A percentile compares a stretch with the other conserved stretches of the same genome.
phyloP scores from a whole-genome alignment of 2,113 vertebrate genomes.

The Thalassarche chlororhynchos region DNA sequence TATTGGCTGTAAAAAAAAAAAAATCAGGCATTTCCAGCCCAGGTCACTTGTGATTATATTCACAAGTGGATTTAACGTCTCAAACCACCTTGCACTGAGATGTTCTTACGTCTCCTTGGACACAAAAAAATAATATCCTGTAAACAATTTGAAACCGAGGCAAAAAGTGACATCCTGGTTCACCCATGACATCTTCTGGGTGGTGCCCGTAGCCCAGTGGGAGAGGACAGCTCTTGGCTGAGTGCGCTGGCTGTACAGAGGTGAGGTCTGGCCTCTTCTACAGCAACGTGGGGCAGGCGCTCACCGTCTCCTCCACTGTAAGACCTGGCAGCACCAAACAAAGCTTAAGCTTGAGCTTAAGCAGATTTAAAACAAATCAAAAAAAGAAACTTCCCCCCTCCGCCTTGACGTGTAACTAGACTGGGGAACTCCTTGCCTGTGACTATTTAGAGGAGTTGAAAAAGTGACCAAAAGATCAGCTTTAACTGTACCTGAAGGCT shows the following conservation, averaged over 20 bases:
- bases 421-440: background rate
- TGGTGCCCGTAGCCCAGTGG: rapidly evolving
- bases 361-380: background rate
- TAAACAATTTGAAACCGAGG: background rate
- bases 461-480: background rate
- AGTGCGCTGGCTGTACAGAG: background rate
- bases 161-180: background rate
- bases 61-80: background rate
- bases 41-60: background rate
- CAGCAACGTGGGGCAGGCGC: background rate
- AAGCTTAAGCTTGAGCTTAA: background rate
- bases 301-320: background rate
- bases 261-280: background rate
- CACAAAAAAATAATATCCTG: background rate
- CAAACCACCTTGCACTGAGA: background rate
- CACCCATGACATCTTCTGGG: background rate
- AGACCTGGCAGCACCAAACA: background rate
- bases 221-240: background rate
- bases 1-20: background rate
- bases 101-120: background rate
- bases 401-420: rapidly evolving
- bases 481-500: background rate
- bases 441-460: background rate
- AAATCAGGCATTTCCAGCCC: background rate
- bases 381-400: background rate